Conservation (phyloP, 2,113 vertebrate species). For the Syngnathus typhle region DNA sequence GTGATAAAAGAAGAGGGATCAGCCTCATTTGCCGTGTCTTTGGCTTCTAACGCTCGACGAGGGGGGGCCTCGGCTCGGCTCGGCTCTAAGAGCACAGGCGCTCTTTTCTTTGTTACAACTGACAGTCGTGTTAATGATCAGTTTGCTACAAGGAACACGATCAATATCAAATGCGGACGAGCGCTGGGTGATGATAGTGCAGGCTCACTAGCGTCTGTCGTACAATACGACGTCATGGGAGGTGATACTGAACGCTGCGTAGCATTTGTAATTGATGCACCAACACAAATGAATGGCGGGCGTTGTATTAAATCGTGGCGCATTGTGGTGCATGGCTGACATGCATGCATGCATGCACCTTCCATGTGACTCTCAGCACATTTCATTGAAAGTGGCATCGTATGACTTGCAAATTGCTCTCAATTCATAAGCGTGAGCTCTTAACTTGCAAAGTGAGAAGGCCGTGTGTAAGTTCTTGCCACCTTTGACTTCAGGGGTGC, state of each 20-base stretch:
- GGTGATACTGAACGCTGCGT: too few relatives aligned
- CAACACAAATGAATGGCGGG: neutral
- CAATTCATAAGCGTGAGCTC: neutral
- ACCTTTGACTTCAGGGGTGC: conserved; percentile 15
- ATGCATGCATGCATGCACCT: neutral
- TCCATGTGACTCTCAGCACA: neutral
- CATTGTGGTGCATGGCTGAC: neutral
- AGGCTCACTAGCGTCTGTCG: conserved; percentile 39
- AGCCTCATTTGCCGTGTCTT: conserved; percentile 49
- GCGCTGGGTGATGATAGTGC: conserved; percentile 53
- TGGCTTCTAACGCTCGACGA: conserved; percentile 49
- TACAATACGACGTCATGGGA: neutral
- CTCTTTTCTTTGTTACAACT: conserved; percentile 64
- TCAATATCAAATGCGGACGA: conserved; percentile 63
- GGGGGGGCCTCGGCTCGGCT: too few relatives aligned
- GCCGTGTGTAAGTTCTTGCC: conserved; percentile 10
- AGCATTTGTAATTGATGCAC: too few relatives aligned
- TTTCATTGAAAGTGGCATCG: neutral
- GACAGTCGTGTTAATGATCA: conserved; percentile 68
- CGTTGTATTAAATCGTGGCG: neutral
- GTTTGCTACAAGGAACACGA: conserved; percentile 57
- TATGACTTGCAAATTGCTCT: neutral
- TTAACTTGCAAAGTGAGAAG: conserved; percentile 8
- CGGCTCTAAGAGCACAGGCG: conserved; percentile 47
- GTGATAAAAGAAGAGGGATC: conserved; percentile 59